A percentile compares a stretch with the other conserved stretches of the same genome.
Evolutionary conservation across 2,113 vertebrate genomes (phyloP).

Genomic region (Corythaixoides concolor): DNA sequence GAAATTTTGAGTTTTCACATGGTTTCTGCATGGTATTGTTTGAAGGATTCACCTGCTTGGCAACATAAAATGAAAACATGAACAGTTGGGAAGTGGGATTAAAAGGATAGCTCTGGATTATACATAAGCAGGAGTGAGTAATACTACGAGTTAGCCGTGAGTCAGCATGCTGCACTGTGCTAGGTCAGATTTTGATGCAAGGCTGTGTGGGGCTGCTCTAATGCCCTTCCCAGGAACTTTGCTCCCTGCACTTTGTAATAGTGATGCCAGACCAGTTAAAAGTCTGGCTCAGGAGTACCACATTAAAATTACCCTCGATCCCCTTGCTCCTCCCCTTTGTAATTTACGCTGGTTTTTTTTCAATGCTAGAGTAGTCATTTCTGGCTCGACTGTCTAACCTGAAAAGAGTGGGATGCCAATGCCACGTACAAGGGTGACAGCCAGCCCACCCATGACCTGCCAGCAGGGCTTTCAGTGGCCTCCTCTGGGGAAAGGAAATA

Average conservation of each 20-base stretch:
- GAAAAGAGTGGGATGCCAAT: neutral
- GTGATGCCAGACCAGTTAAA: accelerated
- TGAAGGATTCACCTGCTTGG: neutral
- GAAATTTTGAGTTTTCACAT: neutral
- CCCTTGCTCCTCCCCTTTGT: neutral
- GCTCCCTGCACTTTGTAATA: neutral
- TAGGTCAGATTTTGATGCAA: accelerated
- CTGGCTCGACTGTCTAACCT: neutral
- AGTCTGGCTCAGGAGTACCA: neutral
- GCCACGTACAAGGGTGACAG: neutral
- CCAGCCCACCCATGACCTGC: neutral
- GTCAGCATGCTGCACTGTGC: neutral
- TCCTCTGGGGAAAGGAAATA: neutral
- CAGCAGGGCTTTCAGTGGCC: neutral
- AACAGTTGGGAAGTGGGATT: neutral
- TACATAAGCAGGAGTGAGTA: neutral
- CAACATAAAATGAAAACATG: neutral
- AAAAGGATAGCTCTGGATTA: neutral
- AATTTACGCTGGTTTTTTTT: neutral
- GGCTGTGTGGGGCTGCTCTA: neutral
- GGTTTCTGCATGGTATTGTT: neutral
- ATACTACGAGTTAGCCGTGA: neutral
- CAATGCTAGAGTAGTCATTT: neutral
- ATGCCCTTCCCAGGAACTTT: neutral
- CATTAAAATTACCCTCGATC: neutral